Evolutionary conservation across 2,888 invertebrate genomes (phyloP).

Genomic region (Lepas anatifera): DNA sequence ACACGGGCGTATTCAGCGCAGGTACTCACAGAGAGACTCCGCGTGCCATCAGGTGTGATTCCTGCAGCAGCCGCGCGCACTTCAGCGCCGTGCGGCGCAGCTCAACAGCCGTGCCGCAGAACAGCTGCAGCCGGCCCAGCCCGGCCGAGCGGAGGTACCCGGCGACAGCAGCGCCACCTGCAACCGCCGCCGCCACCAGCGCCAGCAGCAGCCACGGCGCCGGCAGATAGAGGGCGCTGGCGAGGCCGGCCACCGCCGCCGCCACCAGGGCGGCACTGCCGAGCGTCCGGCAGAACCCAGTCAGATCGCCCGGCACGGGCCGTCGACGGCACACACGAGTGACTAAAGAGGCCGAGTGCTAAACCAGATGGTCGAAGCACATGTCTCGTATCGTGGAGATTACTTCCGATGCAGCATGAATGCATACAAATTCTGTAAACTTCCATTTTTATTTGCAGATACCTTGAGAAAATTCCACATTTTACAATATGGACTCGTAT

Average conservation of each 20-base stretch:
- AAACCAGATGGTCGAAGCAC: not conserved
- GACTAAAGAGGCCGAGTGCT: not conserved
- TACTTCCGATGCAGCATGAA: not conserved
- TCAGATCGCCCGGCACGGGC: no score
- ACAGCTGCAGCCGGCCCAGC: not conserved
- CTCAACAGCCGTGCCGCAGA: not conserved
- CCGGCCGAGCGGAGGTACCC: not conserved
- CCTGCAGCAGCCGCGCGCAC: not conserved
- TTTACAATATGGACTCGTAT: no score
- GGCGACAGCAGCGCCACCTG: conserved; percentile 1
- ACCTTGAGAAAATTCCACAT: no score
- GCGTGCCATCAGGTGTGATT: not conserved
- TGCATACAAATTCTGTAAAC: no score
- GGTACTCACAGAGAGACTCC: not conserved
- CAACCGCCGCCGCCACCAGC: not conserved
- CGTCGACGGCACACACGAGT: no score
- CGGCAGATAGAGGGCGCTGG: not conserved
- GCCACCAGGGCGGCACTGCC: not conserved
- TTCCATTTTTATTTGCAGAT: no score
- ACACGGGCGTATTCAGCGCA: no score
- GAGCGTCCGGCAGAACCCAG: no score
- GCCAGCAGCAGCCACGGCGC: not conserved
- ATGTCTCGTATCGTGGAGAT: not conserved
- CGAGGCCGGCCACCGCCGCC: not conserved
- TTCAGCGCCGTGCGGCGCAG: not conserved